Conservation (phyloP, 2,797 vertebrate species). For the Esox masquinongy region DNA sequence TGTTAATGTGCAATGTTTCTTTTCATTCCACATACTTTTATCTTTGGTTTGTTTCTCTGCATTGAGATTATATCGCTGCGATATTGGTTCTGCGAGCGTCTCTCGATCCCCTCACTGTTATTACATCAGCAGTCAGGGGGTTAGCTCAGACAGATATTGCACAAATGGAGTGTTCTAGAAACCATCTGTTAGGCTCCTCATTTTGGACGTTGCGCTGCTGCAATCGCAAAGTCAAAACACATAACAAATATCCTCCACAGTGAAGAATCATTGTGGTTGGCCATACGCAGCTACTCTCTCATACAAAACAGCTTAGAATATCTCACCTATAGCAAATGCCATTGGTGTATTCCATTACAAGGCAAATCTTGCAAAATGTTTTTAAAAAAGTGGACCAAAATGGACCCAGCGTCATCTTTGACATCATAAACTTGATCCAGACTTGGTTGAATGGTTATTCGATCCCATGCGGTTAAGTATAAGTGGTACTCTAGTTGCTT, state of each 20-base stretch:
- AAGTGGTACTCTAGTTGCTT: neutral
- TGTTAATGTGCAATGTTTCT: conserved; percentile 54
- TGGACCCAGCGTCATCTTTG: neutral
- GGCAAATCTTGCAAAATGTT: conserved; percentile 11
- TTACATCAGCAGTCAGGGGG: conserved; percentile 66
- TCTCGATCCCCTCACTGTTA: conserved; percentile 65
- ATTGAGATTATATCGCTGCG: conserved; percentile 57
- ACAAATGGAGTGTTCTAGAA: conserved; percentile 54
- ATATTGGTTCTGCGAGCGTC: conserved; percentile 61
- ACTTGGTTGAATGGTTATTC: neutral
- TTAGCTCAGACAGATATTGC: conserved; percentile 62
- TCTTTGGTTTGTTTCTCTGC: conserved; percentile 40
- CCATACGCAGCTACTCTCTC: conserved; percentile 34
- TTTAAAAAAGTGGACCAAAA: neutral
- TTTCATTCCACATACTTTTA: conserved; percentile 39
- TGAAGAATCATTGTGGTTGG: conserved; percentile 60
- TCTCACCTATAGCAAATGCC: conserved; percentile 17
- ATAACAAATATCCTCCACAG: conserved; percentile 41
- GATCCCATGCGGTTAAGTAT: neutral
- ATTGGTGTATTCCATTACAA: conserved; percentile 23
- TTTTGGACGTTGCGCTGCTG: conserved; percentile 37
- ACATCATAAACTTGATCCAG: neutral
- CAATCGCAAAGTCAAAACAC: conserved; percentile 63
- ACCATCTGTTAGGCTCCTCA: conserved; percentile 68
- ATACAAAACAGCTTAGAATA: conserved; percentile 29